Percentiles rank a stretch among this genome's conserved stretches.
Evolutionary conservation across 2,888 invertebrate species (phyloP).

Genomic region (Lepidocyrtoides sp.): DNA sequence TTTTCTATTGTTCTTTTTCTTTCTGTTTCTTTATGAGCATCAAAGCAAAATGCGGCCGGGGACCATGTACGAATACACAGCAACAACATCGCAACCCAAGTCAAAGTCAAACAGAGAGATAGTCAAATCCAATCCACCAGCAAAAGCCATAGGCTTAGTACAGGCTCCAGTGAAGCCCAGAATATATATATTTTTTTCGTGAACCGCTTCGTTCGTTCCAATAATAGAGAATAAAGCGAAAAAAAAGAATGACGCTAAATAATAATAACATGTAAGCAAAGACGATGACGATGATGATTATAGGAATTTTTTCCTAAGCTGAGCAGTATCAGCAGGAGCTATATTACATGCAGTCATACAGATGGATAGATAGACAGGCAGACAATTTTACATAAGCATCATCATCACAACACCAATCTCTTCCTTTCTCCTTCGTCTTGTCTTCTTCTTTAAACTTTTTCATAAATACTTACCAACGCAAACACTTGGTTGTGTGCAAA

Average conservation of each 20-base stretch:
- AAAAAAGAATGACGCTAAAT: slow-evolving; percentile 32
- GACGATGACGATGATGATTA: slow-evolving; percentile 26
- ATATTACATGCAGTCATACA: slow-evolving; percentile 34
- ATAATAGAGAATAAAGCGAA: slow-evolving; percentile 20
- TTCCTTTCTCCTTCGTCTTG: background rate
- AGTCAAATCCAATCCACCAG: slow-evolving; percentile 44
- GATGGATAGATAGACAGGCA: slow-evolving; percentile 17
- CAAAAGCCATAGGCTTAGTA: slow-evolving; percentile 53
- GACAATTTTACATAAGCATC: slow-evolving; percentile 20
- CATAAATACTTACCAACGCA: slow-evolving; percentile 36
- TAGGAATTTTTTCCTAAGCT: slow-evolving; percentile 36
- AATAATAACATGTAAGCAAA: slow-evolving; percentile 45
- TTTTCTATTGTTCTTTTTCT: slow-evolving; percentile 62
- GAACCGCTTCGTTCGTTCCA: background rate
- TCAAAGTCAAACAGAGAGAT: slow-evolving; percentile 52
- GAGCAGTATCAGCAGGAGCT: slow-evolving; percentile 19
- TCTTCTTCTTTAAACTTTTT: slow-evolving; percentile 8
- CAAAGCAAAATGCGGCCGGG: slow-evolving; percentile 56
- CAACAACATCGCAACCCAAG: slow-evolving; percentile 37
- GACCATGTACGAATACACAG: slow-evolving; percentile 28
- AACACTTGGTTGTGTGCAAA: slow-evolving; percentile 12
- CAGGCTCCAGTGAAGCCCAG: slow-evolving; percentile 48
- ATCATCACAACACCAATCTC: slow-evolving; percentile 2
- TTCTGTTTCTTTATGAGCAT: slow-evolving; percentile 61
- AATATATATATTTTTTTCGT: slow-evolving; percentile 40